Percentiles rank a stretch among this genome's conserved stretches.
phyloP scores from a whole-genome alignment of 2,797 vertebrate genomes.

The Microctenopoma steveboyesi region DNA sequence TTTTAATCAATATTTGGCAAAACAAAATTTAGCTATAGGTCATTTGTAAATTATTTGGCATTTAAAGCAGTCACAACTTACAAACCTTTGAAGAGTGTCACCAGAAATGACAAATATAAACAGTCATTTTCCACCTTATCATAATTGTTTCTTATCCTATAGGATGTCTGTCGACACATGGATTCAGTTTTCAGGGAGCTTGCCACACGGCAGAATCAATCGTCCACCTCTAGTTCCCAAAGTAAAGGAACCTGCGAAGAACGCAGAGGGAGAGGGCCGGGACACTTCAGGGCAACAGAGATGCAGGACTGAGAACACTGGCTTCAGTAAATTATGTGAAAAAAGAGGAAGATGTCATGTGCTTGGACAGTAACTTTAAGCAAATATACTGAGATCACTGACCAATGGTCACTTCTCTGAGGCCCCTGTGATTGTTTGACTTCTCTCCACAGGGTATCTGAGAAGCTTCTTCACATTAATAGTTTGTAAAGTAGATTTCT shows the following conservation, averaged over 20 bases:
- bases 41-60: background rate
- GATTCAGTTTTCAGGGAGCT: constrained; percentile 90
- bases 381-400: constrained; percentile 38
- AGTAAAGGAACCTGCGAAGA: constrained; percentile 66
- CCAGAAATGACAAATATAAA: background rate
- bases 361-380: constrained; percentile 50
- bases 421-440: constrained; percentile 6
- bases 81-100: background rate
- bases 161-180: constrained; percentile 88
- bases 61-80: background rate
- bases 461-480: constrained; percentile 15
- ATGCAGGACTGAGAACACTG: constrained; percentile 54
- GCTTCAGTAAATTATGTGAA: constrained; percentile 25
- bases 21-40: background rate
- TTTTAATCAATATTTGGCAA: background rate
- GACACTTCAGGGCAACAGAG: constrained; percentile 65
- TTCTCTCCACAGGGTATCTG: constrained; percentile 16
- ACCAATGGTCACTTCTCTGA: constrained; percentile 11
- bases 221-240: constrained; percentile 39
- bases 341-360: constrained; percentile 16
- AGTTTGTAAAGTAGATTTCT: constrained; percentile 18
- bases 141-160: constrained; percentile 43
- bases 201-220: constrained; percentile 63
- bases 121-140: constrained; percentile 13
- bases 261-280: constrained; percentile 58